Percentiles rank a stretch among this genome's conserved stretches.
These are phyloP conservation scores for Antechinus flavipes DNA, from an alignment of 2,113 vertebrate species.

Conservation along the genomic window DNA sequence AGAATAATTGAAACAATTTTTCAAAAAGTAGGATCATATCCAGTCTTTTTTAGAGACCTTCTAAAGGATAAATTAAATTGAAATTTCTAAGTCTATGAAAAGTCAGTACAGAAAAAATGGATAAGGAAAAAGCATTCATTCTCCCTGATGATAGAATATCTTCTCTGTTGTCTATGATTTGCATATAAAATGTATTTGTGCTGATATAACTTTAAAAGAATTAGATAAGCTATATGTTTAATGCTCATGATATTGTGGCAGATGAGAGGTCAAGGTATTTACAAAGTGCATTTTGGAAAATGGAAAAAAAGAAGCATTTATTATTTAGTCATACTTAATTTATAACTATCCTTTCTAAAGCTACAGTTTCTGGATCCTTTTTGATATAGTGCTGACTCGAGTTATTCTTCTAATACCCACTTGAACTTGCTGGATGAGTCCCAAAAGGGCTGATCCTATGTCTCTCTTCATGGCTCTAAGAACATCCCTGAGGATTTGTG, in stretches of 20 bases:
- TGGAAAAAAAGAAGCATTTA: constrained; percentile 65
- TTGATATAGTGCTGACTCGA: not conserved
- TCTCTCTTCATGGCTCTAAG: not conserved
- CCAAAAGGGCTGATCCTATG: not conserved
- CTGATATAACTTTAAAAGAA: constrained; percentile 45
- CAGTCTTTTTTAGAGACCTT: constrained; percentile 53
- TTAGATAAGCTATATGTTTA: constrained; percentile 52
- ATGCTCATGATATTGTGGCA: constrained; percentile 53
- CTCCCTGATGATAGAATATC: constrained; percentile 18
- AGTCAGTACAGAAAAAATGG: constrained; percentile 49
- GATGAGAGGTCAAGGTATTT: constrained; percentile 50
- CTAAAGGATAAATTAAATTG: constrained; percentile 64
- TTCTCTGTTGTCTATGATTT: constrained; percentile 42
- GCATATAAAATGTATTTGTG: constrained; percentile 40
- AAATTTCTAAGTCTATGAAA: constrained; percentile 56
- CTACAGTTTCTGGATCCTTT: constrained; percentile 39
- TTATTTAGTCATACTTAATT: constrained; percentile 43
- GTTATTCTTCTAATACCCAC: not conserved
- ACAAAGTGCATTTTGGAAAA: constrained; percentile 3
- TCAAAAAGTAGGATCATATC: constrained; percentile 26
- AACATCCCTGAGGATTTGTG: not conserved
- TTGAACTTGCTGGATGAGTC: not conserved
- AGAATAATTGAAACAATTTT: constrained; percentile 4
- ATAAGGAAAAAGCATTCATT: constrained; percentile 26
- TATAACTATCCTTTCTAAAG: constrained; percentile 26